Base-by-base conservation (phyloP, 2,113 vertebrate genomes). In the Pteruthius melanotis region DNA sequence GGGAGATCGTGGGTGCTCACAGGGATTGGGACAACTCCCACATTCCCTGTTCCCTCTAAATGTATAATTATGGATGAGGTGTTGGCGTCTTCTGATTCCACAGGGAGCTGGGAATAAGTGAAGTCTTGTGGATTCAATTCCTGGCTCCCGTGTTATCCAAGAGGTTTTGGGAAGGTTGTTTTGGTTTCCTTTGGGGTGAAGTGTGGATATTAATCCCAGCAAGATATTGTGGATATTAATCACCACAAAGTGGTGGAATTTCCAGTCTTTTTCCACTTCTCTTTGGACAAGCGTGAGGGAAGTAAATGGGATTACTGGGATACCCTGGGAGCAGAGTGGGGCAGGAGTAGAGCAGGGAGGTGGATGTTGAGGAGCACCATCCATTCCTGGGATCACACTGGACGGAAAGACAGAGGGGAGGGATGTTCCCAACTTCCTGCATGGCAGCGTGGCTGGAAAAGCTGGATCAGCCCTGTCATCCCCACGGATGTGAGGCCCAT, bases 241-340 rank as follows among this genome's bases (percentile, higher is more conserved):
- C 21, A 59, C 21, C 31, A 15, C 11, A 18, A 59, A 10, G 6
- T 6, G 6, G 4, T 47, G 44, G 59, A 30, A 12, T 85, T 77
- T 54, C 20, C 37, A 11, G 7, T 23, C 30, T 52, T 72, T 42
- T 47, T 11, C 40, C 20, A 7, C 19, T 77, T 71, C 33, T 50
- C 1, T 1, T 54, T 40, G 54, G 71, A 8, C 3, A 4, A 35
- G 19, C 3, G 21, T 2, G 15, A 54, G 31, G 45, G 66, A 17
- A 23, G 28, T 33, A 3, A 3, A 8, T 18, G 66, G 22, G 4
- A 9, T 44, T 75, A 4, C 52, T 66, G 63, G 50, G 54, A 68
- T 27, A 11, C 19, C 11, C 28, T 71, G n/a, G 57, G 66, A 83
- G 39, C 64, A 37, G 56, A 77, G 37, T 2, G 9, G 35, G 35